Percentiles rank a stretch among this genome's conserved stretches.
Conservation (phyloP, 1,140 invertebrate genomes). For the Hycleus cichorii region DNA sequence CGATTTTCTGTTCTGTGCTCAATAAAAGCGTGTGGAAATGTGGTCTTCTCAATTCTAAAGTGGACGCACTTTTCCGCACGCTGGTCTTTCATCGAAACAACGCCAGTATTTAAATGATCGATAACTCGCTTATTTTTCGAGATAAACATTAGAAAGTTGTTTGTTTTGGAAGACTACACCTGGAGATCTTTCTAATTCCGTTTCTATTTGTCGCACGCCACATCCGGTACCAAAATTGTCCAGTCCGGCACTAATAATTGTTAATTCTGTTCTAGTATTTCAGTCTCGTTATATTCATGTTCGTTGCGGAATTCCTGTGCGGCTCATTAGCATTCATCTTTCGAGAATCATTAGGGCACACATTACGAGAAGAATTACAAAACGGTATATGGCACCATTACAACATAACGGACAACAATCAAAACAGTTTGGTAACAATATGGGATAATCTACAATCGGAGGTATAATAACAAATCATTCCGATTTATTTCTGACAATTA, state of each 20-base stretch:
- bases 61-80: not conserved
- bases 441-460: slow-evolving; percentile 69
- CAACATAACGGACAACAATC: slow-evolving; percentile 52
- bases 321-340: slow-evolving; percentile 73
- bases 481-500: no score
- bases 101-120: no score
- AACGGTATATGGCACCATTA: slow-evolving; percentile 64
- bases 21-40: no score
- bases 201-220: no score
- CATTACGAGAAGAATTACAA: slow-evolving; percentile 58
- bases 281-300: slow-evolving; percentile 69
- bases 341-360: slow-evolving; percentile 57
- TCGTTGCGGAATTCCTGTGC: slow-evolving; percentile 69
- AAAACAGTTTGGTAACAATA: slow-evolving; percentile 54
- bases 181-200: no score
- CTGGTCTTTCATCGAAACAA: not conserved
- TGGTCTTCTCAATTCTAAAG: no score
- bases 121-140: not conserved
- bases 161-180: not conserved
- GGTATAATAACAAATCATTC: slow-evolving; percentile 41
- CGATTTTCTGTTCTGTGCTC: not conserved
- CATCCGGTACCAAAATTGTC: no score
- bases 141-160: not conserved
- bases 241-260: no score
- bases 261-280: slow-evolving; percentile 61